These are phyloP conservation scores for Xylophagus ater DNA, from an alignment of 2,888 invertebrate genomes.

Conservation along the genomic window DNA sequence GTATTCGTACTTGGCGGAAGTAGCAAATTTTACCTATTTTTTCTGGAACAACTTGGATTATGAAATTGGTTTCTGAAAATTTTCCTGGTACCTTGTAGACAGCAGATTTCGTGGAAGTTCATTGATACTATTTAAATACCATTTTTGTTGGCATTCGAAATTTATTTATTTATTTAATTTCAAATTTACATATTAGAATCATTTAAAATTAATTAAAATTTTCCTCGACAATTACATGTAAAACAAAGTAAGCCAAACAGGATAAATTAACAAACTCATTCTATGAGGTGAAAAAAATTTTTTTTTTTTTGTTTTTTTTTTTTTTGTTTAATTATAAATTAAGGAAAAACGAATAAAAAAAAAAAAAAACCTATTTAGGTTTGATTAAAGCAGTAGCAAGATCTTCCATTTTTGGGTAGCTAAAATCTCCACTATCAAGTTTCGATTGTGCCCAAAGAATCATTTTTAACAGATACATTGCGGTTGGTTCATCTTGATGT, in stretches of 20 bases:
- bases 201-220: not conserved
- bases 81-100: too few species aligned
- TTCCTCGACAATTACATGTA: not conserved
- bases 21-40: too few species aligned
- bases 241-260: too few species aligned
- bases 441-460: slow-evolving; percentile 95
- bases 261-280: too few species aligned
- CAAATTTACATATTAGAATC: slow-evolving; percentile 6
- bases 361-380: too few species aligned
- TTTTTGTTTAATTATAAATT: slow-evolving; percentile 11
- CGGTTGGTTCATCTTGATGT: slow-evolving; percentile 76
- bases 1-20: too few species aligned
- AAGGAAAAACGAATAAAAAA: slow-evolving; percentile 47
- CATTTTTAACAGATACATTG: slow-evolving; percentile 82
- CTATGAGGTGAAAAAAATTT: too few species aligned
- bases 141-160: slow-evolving; percentile 9
- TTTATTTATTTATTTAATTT: slow-evolving; percentile 6
- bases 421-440: slow-evolving; percentile 86
- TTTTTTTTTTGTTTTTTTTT: not conserved
- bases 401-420: slow-evolving; percentile 91
- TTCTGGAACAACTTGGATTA: too few species aligned
- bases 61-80: too few species aligned
- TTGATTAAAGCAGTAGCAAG: slow-evolving; percentile 75
- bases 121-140: not conserved
- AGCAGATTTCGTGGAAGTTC: too few species aligned